These are phyloP conservation scores for Drymodes brunneopygia DNA, from an alignment of 2,113 vertebrate genomes.

Conservation along the genomic window DNA sequence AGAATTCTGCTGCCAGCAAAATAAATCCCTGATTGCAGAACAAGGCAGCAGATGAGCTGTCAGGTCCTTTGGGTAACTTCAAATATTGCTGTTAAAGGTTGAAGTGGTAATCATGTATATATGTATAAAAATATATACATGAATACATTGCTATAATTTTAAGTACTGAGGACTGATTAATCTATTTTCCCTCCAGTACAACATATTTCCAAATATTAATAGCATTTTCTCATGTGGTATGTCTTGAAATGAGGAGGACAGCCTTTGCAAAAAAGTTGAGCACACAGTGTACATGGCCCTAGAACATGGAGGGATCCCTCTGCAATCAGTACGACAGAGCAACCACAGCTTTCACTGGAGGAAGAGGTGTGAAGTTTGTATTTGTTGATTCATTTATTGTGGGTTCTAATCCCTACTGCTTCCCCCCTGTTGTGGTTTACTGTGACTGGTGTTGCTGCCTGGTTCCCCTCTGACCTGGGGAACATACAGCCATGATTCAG, in stretches of 20 bases:
- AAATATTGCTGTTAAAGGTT: background rate
- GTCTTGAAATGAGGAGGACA: background rate
- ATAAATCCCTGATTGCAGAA: background rate
- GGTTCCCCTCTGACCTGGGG: background rate
- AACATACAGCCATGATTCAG: background rate
- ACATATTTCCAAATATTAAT: background rate
- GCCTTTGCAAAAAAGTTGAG: background rate
- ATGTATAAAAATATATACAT: background rate
- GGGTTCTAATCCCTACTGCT: background rate
- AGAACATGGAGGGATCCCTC: background rate
- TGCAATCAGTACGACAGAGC: background rate
- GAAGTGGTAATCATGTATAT: background rate
- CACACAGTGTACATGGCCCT: fast-evolving
- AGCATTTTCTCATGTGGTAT: background rate
- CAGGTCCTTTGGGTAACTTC: background rate
- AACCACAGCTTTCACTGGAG: background rate
- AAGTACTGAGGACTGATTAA: background rate
- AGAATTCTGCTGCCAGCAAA: background rate
- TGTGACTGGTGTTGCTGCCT: background rate
- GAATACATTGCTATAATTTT: background rate
- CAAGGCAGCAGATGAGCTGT: background rate
- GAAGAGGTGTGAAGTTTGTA: background rate
- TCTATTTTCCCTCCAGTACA: background rate
- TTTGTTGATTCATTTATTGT: background rate
- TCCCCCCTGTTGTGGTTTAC: background rate